These are phyloP conservation scores for Drosophila acutilabella DNA, from an alignment of 2,888 invertebrate genomes.

Conservation along the genomic window DNA sequence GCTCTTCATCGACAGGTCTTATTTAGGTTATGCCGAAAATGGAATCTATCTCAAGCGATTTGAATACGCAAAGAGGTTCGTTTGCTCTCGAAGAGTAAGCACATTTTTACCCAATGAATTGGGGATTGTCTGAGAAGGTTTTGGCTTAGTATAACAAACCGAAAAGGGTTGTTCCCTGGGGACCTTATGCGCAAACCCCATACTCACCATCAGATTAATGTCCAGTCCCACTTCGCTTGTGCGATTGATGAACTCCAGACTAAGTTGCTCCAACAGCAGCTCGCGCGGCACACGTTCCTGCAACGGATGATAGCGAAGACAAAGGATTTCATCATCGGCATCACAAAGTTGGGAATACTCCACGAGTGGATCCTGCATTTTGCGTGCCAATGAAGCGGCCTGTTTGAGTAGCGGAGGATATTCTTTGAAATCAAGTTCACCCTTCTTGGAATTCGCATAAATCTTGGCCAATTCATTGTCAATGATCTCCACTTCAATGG, in stretches of 20 bases:
- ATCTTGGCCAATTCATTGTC: constrained; percentile 97
- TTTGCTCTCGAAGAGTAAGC: too few relatives aligned
- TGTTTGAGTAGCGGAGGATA: constrained; percentile 96
- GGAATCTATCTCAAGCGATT: too few relatives aligned
- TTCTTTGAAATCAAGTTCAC: constrained; percentile 93
- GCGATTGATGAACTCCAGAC: constrained; percentile 96
- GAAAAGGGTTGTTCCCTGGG: too few relatives aligned
- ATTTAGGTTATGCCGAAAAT: too few relatives aligned
- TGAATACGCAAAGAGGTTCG: too few relatives aligned
- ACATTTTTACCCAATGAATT: too few relatives aligned
- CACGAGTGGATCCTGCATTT: constrained; percentile 97
- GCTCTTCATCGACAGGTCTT: too few relatives aligned
- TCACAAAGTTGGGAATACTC: constrained; percentile 98
- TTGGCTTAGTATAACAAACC: too few relatives aligned
- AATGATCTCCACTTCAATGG: constrained; percentile 94
- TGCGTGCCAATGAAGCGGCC: constrained; percentile 96
- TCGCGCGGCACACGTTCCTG: constrained; percentile 94
- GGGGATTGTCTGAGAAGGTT: too few relatives aligned
- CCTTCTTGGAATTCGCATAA: constrained; percentile 95
- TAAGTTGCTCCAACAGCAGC: constrained; percentile 93
- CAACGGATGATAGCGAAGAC: constrained; percentile 95
- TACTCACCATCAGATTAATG: constrained; percentile 93
- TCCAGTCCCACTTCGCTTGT: constrained; percentile 99
- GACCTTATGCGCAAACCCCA: too few relatives aligned
- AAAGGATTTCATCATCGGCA: constrained; percentile 97